Evolutionary conservation across 2,888 invertebrate genomes (phyloP).

Genomic region (Hydraecia micacea): DNA sequence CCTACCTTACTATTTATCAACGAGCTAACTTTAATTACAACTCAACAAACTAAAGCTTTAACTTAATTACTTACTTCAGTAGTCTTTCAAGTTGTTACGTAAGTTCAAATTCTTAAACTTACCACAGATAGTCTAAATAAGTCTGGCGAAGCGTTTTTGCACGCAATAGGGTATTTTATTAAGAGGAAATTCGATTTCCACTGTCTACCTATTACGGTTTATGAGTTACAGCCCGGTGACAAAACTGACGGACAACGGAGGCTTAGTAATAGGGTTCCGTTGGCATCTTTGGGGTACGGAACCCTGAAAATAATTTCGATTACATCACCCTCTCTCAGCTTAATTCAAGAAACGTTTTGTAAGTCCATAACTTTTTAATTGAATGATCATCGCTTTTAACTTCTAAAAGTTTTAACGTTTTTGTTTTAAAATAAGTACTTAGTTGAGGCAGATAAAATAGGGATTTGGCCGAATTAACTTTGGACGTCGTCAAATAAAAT

Average conservation of each 20-base stretch:
- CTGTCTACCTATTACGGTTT: not conserved
- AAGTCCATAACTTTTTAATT: constrained; percentile 53
- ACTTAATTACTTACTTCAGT: constrained; percentile 19
- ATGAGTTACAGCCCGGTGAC: not conserved
- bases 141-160: not conserved
- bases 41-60: not conserved
- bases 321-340: not conserved
- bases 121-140: not conserved
- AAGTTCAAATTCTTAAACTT: not conserved
- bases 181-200: not conserved
- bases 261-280: not conserved
- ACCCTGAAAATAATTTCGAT: not conserved
- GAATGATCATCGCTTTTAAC: constrained; percentile 49
- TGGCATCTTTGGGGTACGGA: not conserved
- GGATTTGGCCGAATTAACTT: constrained; percentile 41
- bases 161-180: not conserved
- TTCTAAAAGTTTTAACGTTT: constrained; percentile 38
- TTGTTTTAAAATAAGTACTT: constrained; percentile 54
- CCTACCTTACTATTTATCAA: not conserved
- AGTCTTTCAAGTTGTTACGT: constrained; percentile 6
- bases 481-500: constrained; percentile 28
- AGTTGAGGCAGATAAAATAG: constrained; percentile 29
- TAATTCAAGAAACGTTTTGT: constrained; percentile 15
- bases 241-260: not conserved
- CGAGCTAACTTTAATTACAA: not conserved